Conservation (phyloP, 2,113 vertebrate species). For the Callorhinus ursinus region DNA sequence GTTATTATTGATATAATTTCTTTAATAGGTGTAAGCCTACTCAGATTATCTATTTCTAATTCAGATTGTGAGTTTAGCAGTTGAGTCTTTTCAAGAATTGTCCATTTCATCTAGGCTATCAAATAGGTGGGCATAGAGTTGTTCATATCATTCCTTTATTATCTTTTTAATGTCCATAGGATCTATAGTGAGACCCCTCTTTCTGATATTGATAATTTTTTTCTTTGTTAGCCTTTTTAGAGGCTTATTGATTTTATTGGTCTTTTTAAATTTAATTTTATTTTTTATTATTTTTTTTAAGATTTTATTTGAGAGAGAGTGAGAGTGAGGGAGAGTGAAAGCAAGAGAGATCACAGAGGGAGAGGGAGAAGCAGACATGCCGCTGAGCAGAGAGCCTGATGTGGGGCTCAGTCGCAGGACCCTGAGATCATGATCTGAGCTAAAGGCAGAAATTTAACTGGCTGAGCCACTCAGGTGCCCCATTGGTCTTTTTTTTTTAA, state of each 20-base stretch:
- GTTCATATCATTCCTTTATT: not conserved
- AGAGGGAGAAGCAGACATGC: not conserved
- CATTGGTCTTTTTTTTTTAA: too few relatives aligned
- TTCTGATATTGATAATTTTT: not conserved
- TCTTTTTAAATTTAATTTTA: not conserved
- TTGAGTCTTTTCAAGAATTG: not conserved
- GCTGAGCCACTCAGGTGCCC: too few relatives aligned
- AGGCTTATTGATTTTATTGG: not conserved
- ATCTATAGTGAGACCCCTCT: not conserved
- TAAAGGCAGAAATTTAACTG: too few relatives aligned
- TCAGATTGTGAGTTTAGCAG: not conserved
- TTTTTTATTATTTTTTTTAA: not conserved
- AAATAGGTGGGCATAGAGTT: not conserved
- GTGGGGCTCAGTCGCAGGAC: too few relatives aligned
- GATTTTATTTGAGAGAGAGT: not conserved
- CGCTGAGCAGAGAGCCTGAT: not conserved
- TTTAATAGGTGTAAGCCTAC: not conserved
- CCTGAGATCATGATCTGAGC: too few relatives aligned
- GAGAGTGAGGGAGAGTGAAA: too few relatives aligned
- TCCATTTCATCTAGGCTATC: not conserved
- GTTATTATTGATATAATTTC: not conserved
- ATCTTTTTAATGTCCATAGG: not conserved
- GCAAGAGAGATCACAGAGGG: too few relatives aligned
- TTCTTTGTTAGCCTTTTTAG: not conserved
- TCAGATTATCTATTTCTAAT: not conserved